A percentile compares a stretch with the other conserved stretches of the same genome.
Evolutionary conservation across 2,888 invertebrate species (phyloP).

Genomic region (Pammene fasciana): DNA sequence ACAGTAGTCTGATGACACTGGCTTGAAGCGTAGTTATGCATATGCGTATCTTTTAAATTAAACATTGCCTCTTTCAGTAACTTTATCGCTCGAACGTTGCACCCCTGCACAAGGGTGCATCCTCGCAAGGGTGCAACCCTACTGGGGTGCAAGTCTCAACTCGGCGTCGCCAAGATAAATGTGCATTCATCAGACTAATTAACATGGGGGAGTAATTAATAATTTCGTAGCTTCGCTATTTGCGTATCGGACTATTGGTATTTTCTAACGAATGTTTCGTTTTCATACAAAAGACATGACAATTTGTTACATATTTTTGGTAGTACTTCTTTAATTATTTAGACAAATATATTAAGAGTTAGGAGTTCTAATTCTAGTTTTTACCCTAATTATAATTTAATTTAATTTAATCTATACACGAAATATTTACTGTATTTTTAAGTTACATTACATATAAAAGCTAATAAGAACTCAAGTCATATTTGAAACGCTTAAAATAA

Average conservation of each 20-base stretch:
- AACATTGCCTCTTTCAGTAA: slow-evolving; percentile 15
- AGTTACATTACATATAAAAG: background rate
- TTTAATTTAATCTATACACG: too few species aligned
- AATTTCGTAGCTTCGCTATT: slow-evolving; percentile 30
- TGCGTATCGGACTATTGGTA: background rate
- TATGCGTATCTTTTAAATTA: background rate
- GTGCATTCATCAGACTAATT: slow-evolving; percentile 54
- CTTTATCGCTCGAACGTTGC: slow-evolving; percentile 13
- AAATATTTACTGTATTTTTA: too few species aligned
- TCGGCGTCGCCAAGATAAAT: slow-evolving; percentile 54
- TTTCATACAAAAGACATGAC: too few species aligned
- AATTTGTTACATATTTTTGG: too few species aligned
- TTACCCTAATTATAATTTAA: too few species aligned
- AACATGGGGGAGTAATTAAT: slow-evolving; percentile 46
- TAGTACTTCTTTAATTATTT: too few species aligned
- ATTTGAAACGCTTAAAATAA: slow-evolving; percentile 22
- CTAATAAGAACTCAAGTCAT: background rate
- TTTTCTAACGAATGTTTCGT: background rate
- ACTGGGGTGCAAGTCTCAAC: slow-evolving; percentile 45
- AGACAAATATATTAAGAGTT: too few species aligned
- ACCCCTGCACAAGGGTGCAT: slow-evolving; percentile 46
- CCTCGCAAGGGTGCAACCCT: slow-evolving; percentile 55
- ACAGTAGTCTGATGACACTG: too few species aligned
- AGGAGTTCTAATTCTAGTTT: too few species aligned
- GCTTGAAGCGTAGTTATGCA: too few species aligned